A percentile compares a stretch with the other conserved stretches of the same genome.
These are phyloP conservation scores for Sebastes vulpes DNA, from an alignment of 2,797 vertebrate species.

Conservation along the genomic window DNA sequence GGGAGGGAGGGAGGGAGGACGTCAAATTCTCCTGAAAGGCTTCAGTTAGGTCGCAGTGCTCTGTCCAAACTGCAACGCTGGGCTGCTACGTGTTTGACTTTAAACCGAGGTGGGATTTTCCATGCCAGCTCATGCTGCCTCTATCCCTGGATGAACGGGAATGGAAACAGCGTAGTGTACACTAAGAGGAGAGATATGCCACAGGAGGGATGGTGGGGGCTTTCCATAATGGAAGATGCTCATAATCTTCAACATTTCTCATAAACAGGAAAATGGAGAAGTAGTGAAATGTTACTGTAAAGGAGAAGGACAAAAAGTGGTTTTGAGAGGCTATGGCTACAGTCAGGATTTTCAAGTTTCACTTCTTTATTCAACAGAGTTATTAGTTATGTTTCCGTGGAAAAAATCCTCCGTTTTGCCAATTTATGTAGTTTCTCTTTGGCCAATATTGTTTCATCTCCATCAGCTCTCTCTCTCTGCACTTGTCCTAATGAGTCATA, in stretches of 20 bases:
- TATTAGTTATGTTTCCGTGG: conserved; percentile 35
- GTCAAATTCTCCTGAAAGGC: conserved; percentile 60
- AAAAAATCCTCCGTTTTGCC: conserved; percentile 2
- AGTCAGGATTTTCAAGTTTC: conserved; percentile 41
- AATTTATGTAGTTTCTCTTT: conserved; percentile 6
- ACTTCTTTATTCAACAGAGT: conserved; percentile 45
- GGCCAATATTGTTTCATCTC: background rate
- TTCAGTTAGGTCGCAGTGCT: conserved; percentile 45
- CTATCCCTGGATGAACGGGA: conserved; percentile 47
- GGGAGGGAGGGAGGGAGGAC: background rate
- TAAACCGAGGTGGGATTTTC: conserved; percentile 77
- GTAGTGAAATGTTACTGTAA: conserved; percentile 10
- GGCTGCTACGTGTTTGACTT: conserved; percentile 58
- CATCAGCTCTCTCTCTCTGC: conserved; percentile 1
- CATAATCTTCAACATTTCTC: conserved; percentile 27
- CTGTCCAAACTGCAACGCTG: conserved; percentile 49
- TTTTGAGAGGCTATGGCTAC: background rate
- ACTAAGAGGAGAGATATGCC: conserved; percentile 58
- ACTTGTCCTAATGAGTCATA: conserved; percentile 24
- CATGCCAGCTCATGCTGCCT: conserved; percentile 79
- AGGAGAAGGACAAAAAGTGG: conserved; percentile 15
- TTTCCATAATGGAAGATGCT: conserved; percentile 57
- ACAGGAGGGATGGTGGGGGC: conserved; percentile 47
- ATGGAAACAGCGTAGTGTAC: conserved; percentile 44
- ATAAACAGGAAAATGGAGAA: conserved; percentile 51